Evolutionary conservation across 1,140 invertebrate species (phyloP), one percentile per base, ranked within the genome.

Genomic region (Drusus annulatus): DNA sequence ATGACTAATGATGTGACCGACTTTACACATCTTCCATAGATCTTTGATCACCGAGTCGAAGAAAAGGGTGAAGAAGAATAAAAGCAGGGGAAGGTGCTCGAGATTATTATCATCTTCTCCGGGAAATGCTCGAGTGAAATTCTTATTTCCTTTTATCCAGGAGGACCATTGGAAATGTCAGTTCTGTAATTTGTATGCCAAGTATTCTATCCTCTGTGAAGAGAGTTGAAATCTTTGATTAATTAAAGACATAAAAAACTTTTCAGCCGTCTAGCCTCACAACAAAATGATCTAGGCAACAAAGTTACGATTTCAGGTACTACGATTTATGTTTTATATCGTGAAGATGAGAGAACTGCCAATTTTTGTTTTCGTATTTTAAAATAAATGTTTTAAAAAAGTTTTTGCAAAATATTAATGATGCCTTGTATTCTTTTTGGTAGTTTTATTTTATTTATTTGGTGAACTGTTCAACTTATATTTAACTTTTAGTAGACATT

Each of bases 111-210:
- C 62, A 6, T 65, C 10, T 28, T 31, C 25, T 60, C 23, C 25
- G 10, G 62, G 28, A 65, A 31, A 65, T 65, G 28, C 36, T 65
- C 25, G 62, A 60, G 36, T 65, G 62, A 65, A 65, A 28, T 65
- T 65, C 25, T 28, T 65, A 25, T 25, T 65, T 65, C 23, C 62
- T 13, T 60, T 60, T 60, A 60, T 19, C n/a, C 56, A 60, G 23
- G 19, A 60, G 56, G 17, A 19, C 17, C 56, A 60, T 60, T 60
- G 56, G 56, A 60, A 60, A 19, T 13, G 56, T 19, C 56, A 13
- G 56, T 60, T 60, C 23, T 21, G 23, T 60, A 23, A 60, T 17
- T 60, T 60, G 56, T 60, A 60, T 21, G 17, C 56, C 10, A 60
- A 65, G 23, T 36, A 63, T 16, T 28, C 36, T 45, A 13, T 45